A percentile compares a stretch with the other conserved stretches of the same genome.
Conservation (phyloP, 2,888 invertebrate genomes). For the Ectemnius lituratus region DNA sequence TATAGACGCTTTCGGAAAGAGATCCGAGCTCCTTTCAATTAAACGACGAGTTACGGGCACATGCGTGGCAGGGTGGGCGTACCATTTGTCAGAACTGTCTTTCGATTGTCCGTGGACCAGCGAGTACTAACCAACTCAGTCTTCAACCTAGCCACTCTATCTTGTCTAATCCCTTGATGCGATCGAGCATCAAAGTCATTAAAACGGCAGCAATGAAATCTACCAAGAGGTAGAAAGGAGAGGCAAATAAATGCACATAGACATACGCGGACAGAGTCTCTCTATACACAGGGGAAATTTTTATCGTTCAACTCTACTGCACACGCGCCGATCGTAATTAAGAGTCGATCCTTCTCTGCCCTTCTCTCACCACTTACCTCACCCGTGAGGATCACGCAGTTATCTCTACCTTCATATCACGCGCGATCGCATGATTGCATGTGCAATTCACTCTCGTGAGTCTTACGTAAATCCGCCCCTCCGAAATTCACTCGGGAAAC, state of each 20-base stretch:
- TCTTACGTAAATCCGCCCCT: too few relatives aligned
- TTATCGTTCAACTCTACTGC: slow-evolving; percentile 54
- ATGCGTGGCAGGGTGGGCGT: too few relatives aligned
- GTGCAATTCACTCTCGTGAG: neutral
- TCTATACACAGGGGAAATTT: slow-evolving; percentile 29
- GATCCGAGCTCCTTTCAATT: too few relatives aligned
- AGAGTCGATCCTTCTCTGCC: slow-evolving; percentile 41
- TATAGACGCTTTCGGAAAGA: too few relatives aligned
- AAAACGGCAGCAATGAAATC: slow-evolving; percentile 56
- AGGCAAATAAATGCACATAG: slow-evolving; percentile 20
- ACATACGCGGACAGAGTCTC: too few relatives aligned
- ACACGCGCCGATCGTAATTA: slow-evolving; percentile 58
- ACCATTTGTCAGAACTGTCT: too few relatives aligned
- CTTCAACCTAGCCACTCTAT: too few relatives aligned
- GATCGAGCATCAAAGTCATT: slow-evolving; percentile 28
- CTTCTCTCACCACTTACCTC: neutral
- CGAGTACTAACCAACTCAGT: too few relatives aligned
- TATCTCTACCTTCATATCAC: slow-evolving; percentile 38
- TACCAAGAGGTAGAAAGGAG: slow-evolving; percentile 47
- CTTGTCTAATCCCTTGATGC: too few relatives aligned
- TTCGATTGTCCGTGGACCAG: too few relatives aligned
- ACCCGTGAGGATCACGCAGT: neutral
- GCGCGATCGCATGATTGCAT: slow-evolving; percentile 14
- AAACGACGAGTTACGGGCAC: too few relatives aligned
- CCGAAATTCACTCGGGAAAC: too few relatives aligned